A percentile compares a stretch with the other conserved stretches of the same genome.
phyloP scores from a whole-genome alignment of 2,113 vertebrate genomes.

The Sorex fumeus region DNA sequence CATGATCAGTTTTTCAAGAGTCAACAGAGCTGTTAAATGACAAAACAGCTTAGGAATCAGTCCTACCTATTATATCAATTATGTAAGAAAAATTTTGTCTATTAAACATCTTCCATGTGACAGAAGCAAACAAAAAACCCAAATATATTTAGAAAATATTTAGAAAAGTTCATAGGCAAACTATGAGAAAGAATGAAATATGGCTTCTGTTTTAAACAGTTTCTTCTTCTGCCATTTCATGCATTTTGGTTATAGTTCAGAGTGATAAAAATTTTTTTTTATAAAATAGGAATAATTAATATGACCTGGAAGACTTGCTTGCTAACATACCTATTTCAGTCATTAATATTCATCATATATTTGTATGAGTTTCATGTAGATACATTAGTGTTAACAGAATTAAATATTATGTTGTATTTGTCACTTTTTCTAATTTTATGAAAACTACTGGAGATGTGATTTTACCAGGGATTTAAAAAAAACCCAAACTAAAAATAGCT shows the following conservation, averaged over 20 bases:
- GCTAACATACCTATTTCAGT: neutral
- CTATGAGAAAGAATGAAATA: neutral
- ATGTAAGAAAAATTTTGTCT: conserved; percentile 6
- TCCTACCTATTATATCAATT: neutral
- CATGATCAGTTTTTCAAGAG: neutral
- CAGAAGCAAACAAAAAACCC: neutral
- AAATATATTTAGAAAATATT: neutral
- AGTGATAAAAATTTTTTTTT: conserved; percentile 26
- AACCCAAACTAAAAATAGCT: neutral
- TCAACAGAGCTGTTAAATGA: neutral
- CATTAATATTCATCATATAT: neutral
- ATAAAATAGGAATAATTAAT: neutral
- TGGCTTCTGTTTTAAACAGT: neutral
- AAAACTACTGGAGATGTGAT: neutral
- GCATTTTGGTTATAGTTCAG: neutral
- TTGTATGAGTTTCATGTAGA: neutral
- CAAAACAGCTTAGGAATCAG: neutral
- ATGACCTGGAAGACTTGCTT: neutral
- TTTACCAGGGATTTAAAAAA: neutral
- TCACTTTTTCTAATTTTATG: conserved; percentile 42
- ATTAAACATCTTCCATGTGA: neutral
- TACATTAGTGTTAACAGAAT: neutral
- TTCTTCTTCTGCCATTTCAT: neutral
- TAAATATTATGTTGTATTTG: neutral
- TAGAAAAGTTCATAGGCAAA: neutral